Evolutionary conservation across 2,113 vertebrate species (phyloP).

Genomic region (Paratilapia polleni): DNA sequence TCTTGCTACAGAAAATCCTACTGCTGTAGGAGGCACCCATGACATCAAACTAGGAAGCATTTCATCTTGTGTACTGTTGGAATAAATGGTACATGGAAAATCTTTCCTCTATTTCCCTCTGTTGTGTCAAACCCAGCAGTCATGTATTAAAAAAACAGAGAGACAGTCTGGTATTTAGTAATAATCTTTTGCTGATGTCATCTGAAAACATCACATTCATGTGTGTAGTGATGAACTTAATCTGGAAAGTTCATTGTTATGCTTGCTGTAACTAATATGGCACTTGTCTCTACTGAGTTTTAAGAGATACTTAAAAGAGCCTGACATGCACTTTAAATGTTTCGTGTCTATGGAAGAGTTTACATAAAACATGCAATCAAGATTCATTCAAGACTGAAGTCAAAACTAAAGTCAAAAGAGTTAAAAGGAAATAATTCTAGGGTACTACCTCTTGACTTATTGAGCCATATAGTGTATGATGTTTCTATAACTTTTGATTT

Average conservation of each 20-base stretch:
- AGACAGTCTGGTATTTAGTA: background rate
- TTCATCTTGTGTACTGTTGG: background rate
- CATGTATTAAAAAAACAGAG: too few species aligned
- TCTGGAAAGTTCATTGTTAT: background rate
- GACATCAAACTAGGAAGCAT: background rate
- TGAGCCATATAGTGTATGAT: background rate
- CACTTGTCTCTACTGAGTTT: background rate
- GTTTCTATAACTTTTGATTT: background rate
- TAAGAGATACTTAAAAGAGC: background rate
- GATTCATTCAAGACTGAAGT: too few species aligned
- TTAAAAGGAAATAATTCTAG: background rate
- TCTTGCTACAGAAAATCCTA: background rate
- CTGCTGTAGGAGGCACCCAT: background rate
- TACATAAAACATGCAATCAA: background rate
- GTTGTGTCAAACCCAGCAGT: background rate
- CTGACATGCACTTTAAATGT: background rate
- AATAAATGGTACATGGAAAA: background rate
- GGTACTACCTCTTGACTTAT: background rate
- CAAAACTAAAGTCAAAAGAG: too few species aligned
- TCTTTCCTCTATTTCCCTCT: background rate
- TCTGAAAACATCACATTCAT: background rate
- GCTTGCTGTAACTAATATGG: background rate
- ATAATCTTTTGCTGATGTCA: background rate
- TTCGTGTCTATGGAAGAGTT: background rate
- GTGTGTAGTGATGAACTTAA: background rate